phyloP scores from a whole-genome alignment of 2,888 invertebrate genomes.

The Drosophila fungiperda region DNA sequence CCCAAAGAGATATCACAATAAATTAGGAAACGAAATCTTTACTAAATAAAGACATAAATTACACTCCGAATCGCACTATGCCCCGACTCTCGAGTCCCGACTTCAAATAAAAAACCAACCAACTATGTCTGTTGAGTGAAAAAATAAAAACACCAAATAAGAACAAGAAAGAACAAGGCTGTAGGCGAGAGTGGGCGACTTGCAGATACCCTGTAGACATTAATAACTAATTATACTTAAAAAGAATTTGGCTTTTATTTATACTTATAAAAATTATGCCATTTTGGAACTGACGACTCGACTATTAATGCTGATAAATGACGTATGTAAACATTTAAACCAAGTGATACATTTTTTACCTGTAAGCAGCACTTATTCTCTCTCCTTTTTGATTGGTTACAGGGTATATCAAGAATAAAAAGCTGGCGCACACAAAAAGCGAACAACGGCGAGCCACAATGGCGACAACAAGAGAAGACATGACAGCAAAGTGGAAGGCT shows the following conservation, averaged over 20 bases:
- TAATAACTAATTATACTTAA: background rate
- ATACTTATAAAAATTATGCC: no score
- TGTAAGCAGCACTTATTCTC: background rate
- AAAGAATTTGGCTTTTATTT: background rate
- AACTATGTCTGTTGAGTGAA: constrained; percentile 68
- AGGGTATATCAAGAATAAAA: constrained; percentile 51
- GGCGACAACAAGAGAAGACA: constrained; percentile 66
- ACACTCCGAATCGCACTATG: constrained; percentile 81
- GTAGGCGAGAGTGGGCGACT: background rate
- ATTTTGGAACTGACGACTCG: background rate
- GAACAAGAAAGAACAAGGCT: constrained; percentile 11
- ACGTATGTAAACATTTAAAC: no score
- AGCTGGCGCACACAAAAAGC: constrained; percentile 57
- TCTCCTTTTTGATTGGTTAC: fast-evolving
- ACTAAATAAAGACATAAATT: constrained; percentile 85
- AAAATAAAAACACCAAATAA: constrained; percentile 21
- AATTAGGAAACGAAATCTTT: constrained; percentile 85
- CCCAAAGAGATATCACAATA: constrained; percentile 84
- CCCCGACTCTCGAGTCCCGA: constrained; percentile 30
- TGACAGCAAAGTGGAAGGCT: constrained; percentile 62
- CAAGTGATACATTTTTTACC: background rate
- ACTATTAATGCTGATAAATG: background rate
- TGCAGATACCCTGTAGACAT: background rate
- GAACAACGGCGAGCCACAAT: constrained; percentile 68
- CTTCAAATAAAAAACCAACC: constrained; percentile 71